Evolutionary conservation across 2,888 invertebrate genomes (phyloP).

Genomic region (Drosophila vallismaia): DNA sequence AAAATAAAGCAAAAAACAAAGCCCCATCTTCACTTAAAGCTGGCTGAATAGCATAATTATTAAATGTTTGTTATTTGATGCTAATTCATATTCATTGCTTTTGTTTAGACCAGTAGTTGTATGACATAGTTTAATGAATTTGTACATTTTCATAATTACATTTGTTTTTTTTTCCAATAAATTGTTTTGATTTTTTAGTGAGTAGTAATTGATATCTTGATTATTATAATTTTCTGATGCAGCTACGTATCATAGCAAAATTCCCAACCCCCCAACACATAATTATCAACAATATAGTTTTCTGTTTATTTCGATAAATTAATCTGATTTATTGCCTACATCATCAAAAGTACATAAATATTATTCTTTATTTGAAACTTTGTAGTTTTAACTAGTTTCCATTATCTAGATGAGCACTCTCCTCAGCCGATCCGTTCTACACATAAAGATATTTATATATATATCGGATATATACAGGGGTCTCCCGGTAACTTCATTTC

Average conservation of each 20-base stretch:
- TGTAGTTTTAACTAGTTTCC: constrained; percentile 50
- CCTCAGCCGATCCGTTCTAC: constrained; percentile 21
- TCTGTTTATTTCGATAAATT: constrained; percentile 57
- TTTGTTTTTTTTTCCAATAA: constrained; percentile 70
- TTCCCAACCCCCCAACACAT: background rate
- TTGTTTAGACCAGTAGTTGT: constrained; percentile 38
- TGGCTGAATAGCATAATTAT: constrained; percentile 1
- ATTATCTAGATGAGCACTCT: constrained; percentile 35
- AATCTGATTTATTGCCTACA: constrained; percentile 63
- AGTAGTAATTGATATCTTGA: constrained; percentile 11
- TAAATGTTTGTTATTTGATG: constrained; percentile 35
- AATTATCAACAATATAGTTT: constrained; percentile 1
- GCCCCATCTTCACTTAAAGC: constrained; percentile 8
- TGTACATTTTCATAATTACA: constrained; percentile 60
- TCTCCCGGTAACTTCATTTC: constrained; percentile 6
- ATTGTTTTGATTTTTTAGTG: constrained; percentile 63
- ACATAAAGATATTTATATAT: constrained; percentile 34
- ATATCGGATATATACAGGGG: constrained; percentile 27
- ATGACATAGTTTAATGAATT: constrained; percentile 23
- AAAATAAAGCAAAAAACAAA: constrained; percentile 30
- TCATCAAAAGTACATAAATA: constrained; percentile 59
- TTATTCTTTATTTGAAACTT: constrained; percentile 51
- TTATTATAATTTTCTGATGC: background rate
- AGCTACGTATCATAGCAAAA: background rate
- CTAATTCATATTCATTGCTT: constrained; percentile 33